A percentile compares a stretch with the other conserved stretches of the same genome.
phyloP scores from a whole-genome alignment of 64 coral and sea anemone species.

The Porites australiensis region DNA sequence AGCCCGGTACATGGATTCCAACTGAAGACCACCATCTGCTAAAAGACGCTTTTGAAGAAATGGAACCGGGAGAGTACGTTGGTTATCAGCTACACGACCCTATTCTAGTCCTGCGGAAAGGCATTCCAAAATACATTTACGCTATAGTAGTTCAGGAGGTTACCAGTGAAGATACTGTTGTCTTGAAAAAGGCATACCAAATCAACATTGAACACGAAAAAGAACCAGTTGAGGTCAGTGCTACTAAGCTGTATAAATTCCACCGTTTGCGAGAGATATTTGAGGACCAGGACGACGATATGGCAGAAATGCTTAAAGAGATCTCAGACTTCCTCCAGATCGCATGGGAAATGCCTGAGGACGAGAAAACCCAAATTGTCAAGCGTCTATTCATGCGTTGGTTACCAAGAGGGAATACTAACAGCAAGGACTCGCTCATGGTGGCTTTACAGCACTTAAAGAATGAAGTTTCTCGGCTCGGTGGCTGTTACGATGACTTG shows the following conservation, averaged over 20 bases:
- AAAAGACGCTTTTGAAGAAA: conserved; percentile 55
- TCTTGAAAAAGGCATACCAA: conserved; percentile 47
- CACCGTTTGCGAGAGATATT: background rate
- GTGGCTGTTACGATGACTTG: background rate
- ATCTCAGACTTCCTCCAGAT: conserved; percentile 38
- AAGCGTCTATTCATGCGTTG: conserved; percentile 69
- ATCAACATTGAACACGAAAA: conserved; percentile 70
- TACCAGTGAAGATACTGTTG: conserved; percentile 6
- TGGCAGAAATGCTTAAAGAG: conserved; percentile 20
- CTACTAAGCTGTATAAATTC: conserved; percentile 75
- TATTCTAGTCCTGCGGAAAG: conserved; percentile 60
- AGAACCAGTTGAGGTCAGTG: conserved; percentile 58
- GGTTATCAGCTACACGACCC: conserved; percentile 83
- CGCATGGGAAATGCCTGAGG: conserved; percentile 68
- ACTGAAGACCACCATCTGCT: conserved; percentile 75
- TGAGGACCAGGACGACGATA: background rate
- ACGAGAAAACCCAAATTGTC: conserved; percentile 53
- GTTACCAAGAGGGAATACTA: conserved; percentile 74
- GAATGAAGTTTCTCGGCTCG: conserved; percentile 68
- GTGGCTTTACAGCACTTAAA: conserved; percentile 64
- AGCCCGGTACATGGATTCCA: conserved; percentile 68
- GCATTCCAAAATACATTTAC: conserved; percentile 73
- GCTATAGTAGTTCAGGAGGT: conserved; percentile 69
- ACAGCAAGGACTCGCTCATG: conserved; percentile 60
- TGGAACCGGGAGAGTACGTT: conserved; percentile 75